Evolutionary conservation across 1,140 invertebrate species (phyloP).

Genomic region (Hyposmocoma kahamanoa): DNA sequence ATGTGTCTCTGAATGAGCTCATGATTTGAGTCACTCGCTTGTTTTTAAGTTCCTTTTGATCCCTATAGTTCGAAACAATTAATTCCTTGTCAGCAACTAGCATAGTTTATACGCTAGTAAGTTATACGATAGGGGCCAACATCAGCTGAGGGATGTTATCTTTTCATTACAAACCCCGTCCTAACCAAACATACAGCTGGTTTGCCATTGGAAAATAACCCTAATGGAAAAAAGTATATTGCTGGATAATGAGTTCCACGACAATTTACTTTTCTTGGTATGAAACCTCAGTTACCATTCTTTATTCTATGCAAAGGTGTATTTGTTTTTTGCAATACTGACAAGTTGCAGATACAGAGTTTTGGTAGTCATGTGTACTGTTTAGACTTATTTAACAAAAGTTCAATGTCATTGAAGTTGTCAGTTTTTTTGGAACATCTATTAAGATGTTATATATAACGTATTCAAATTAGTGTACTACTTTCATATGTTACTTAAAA

Average conservation of each 20-base stretch:
- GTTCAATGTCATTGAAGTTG: background rate
- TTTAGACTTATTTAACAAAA: background rate
- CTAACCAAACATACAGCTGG: background rate
- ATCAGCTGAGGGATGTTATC: background rate
- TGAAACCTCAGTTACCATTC: background rate
- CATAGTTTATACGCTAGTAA: no score
- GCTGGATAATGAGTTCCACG: background rate
- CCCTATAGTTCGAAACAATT: no score
- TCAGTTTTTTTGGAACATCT: no score
- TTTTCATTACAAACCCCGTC: conserved; percentile 2
- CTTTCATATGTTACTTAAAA: no score
- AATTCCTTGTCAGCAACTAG: no score
- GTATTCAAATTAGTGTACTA: no score
- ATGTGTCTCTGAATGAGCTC: no score
- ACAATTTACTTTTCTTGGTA: background rate
- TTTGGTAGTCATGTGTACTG: background rate
- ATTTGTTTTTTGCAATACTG: background rate
- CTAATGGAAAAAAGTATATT: background rate
- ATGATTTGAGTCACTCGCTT: no score
- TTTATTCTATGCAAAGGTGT: background rate
- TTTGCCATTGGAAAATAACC: background rate
- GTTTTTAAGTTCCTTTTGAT: no score
- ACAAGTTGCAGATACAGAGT: background rate
- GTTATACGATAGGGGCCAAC: conserved; percentile 13
- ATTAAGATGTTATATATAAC: no score